Conservation (phyloP, 2,888 invertebrate species). For the Tupiocoris notatus region DNA sequence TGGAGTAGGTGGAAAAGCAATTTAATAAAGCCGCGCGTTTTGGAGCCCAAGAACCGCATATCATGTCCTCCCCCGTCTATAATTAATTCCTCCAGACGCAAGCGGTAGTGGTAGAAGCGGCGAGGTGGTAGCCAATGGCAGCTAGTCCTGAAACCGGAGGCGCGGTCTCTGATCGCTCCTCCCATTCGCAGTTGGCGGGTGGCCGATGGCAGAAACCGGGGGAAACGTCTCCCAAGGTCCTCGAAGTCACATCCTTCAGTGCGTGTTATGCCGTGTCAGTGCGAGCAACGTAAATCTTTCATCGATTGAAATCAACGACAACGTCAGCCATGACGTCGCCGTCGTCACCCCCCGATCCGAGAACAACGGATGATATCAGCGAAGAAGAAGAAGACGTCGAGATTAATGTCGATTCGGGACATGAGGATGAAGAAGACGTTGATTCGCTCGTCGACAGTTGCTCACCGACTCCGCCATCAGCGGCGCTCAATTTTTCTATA, state of each 20-base stretch:
- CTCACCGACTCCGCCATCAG: slow-evolving; percentile 50
- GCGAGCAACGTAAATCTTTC: not conserved
- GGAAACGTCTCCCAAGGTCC: too few relatives aligned
- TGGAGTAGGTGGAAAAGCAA: slow-evolving; percentile 25
- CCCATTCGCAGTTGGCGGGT: not conserved
- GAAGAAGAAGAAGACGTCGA: slow-evolving; percentile 63
- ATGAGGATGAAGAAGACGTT: slow-evolving; percentile 60
- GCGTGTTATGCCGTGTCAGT: slow-evolving; percentile 39
- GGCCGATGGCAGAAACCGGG: not conserved
- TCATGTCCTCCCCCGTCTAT: slow-evolving; percentile 33
- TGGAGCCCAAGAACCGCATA: slow-evolving; percentile 31
- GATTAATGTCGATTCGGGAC: slow-evolving; percentile 67
- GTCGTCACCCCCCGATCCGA: not conserved
- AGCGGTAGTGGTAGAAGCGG: not conserved
- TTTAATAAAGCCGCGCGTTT: slow-evolving; percentile 40
- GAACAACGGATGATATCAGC: slow-evolving; percentile 24
- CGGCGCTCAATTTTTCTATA: slow-evolving; percentile 74
- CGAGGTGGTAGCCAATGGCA: slow-evolving; percentile 9
- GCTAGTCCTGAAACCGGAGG: too few relatives aligned
- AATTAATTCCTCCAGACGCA: slow-evolving; percentile 32
- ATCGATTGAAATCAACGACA: not conserved
- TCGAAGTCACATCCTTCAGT: slow-evolving; percentile 6
- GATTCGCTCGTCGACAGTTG: slow-evolving; percentile 40
- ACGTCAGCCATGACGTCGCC: slow-evolving; percentile 30
- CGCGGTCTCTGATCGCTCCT: not conserved